Evolutionary conservation across 2,113 vertebrate genomes (phyloP), one percentile per base, ranked within the genome.

Genomic region (Microtus pennsylvanicus): DNA sequence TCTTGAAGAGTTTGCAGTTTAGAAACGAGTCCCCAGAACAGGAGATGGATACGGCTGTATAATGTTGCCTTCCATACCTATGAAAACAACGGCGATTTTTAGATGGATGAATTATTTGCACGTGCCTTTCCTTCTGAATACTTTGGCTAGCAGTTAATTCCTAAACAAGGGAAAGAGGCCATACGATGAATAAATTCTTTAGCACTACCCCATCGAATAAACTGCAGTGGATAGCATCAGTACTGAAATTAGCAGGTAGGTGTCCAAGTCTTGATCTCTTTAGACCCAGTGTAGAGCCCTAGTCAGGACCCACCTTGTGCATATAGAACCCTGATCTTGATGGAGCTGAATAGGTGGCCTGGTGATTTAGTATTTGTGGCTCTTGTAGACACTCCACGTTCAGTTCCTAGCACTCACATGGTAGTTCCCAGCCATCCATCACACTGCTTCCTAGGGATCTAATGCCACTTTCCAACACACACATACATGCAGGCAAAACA

Each of bases 121-220:
- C 35, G 24, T 9, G 3, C 83, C 78, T 82, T 94, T 94, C 38
- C 38, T 93, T 89, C 35, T 65, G 38, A 95, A 35, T 74, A 74
- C 45, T 47, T 89, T 95, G 74, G 4, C 77, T 91, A 89, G 63
- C 28, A 52, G 63, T 93, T 94, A 77, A 96, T 95, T 93, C 72
- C 69, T 94, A n/a, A 92, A 33, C 50, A 87, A 80, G 72, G 76
- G 83, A 85, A 93, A 38, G 5, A 94, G 61, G n/a, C 38, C 81
- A 94, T 93, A 83, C 75, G 77, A 52, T 94, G 35, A 77, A 70
- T 94, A 65, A 91, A 70, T 69, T 30, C 74, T 95, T 89, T 45
- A n/a, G 78, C 90, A 96, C 14, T 81, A 47, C 14, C 75, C 30
- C 74, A 8, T 87, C 38, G 94, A 91, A 91, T 86, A 70, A 94